Evolutionary conservation across 2,113 vertebrate genomes (phyloP), one percentile per base, ranked within the genome.

Genomic region (Elanoides forficatus): DNA sequence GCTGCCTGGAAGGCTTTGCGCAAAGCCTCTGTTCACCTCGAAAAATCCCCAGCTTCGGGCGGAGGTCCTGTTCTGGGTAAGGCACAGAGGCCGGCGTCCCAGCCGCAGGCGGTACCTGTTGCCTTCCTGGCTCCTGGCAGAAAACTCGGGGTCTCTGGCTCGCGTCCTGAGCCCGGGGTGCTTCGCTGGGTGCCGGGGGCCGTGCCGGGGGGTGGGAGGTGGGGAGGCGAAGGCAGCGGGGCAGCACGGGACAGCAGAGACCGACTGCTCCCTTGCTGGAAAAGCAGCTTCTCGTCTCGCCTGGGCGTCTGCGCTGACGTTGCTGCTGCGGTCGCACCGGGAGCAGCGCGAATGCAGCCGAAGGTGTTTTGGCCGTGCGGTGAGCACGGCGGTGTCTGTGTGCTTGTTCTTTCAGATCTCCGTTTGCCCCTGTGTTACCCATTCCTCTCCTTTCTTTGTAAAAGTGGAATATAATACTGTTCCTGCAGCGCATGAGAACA

Each of bases 301-400:
- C 32, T 0, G 27, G 30, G 20, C 1, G 9, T 36, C 50, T 2
- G 52, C 6, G 13, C 47, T 27, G 15, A 2, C 2, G 0, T 1
- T 5, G 63, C 52, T 60, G 80, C 92, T n/a, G 86, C 2, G 23
- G 71, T 7, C 45, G 60, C 65, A 29, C 20, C 20, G 0, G 5
- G 60, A 13, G 79, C 66, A 34, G 65, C 52, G 76, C 17, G 3
- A 9, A 15, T 0, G 23, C 92, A 47, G 78, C 52, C 8, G 27
- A 4, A 22, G 32, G 59, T 22, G 88, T 5, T 38, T 21, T 65
- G 88, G 62, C 86, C 15, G 0, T 62, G 95, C 83, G 10, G 27
- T 7, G 66, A 62, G 90, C 89, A 13, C 2, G 48, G 81, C 10
- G 0, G 53, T 82, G 90, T 74, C 82, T 66, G 76, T 88, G 88